Evolutionary conservation across 2,113 vertebrate genomes (phyloP), one percentile per base, ranked within the genome.

Genomic region (Saccopteryx leptura): DNA sequence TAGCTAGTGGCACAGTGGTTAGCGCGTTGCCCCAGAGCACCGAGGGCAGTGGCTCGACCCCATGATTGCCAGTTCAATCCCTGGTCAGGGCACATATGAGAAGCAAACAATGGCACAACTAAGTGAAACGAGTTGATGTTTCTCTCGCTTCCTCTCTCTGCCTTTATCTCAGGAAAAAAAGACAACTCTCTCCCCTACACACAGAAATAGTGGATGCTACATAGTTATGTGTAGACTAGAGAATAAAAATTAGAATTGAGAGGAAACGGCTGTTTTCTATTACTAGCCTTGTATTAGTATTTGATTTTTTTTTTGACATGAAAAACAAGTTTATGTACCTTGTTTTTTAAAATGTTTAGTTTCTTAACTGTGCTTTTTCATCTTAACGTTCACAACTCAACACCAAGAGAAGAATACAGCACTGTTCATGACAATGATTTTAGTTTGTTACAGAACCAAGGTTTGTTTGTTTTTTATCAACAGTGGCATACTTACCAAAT

Each of bases 401-500:
- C 98, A 98, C 97, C 97, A 98, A 98, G 96, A 96, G 94, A 97
- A 98, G 97, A 98, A 97, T n/a, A 97, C 97, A 98, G 92, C 97
- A 97, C 95, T 96, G 95, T 94, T 97, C 97, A 96, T 96, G 97
- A 97, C 97, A 91, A 97, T 97, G 92, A 97, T 95, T 96, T 97
- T 76, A 89, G 96, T 98, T 98, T 98, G 98, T 98, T 98, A 98
- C 98, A 97, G 98, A 98, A 98, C 96, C 97, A 98, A 98, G 98
- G 98, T n/a, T 39, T 39, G 39, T 39, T 39, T 39, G 2, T 39
- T 98, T 98, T 98, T 98, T 98, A 98, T 98, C 97, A 98, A 98
- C 98, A 96, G 97, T 97, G 98, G 97, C 98, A 98, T 98, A 98
- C 98, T 98, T 98, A 98, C 98, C 98, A 98, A 97, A 98, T 99